Conservation (phyloP, 2,113 vertebrate genomes). For the Taxidea taxus region DNA sequence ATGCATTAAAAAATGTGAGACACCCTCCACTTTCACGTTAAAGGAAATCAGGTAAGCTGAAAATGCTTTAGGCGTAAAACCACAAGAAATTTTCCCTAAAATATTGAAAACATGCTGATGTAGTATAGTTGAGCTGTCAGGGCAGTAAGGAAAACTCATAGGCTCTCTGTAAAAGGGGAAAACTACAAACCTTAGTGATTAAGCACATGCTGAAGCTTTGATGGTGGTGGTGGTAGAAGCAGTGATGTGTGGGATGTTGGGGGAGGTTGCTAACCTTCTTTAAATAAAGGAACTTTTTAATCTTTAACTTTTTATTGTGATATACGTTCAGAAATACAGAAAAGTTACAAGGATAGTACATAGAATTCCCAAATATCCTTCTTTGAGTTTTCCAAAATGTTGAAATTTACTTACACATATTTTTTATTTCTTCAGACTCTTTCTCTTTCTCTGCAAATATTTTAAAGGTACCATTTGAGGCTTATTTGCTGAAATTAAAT, state of each 20-base stretch:
- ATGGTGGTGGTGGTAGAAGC: not conserved
- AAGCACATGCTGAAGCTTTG: not conserved
- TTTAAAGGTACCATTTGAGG: not conserved
- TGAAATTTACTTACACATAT: not conserved
- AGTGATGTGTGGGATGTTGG: fast-evolving
- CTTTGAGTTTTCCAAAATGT: not conserved
- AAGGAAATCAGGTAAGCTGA: not conserved
- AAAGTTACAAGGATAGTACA: not conserved
- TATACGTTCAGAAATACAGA: not conserved
- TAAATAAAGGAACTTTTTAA: not conserved
- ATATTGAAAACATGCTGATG: not conserved
- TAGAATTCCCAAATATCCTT: not conserved
- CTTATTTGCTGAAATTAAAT: not conserved
- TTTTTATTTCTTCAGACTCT: not conserved
- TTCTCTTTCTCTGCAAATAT: not conserved
- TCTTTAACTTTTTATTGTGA: not conserved
- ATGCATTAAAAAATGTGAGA: not conserved
- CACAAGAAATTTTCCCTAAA: not conserved
- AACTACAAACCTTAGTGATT: not conserved
- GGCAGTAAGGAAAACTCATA: not conserved
- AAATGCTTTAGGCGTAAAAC: not conserved
- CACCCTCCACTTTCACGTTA: not conserved
- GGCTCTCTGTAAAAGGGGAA: not conserved
- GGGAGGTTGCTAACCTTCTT: not conserved
- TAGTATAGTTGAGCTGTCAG: not conserved